A percentile compares a stretch with the other conserved stretches of the same genome.
Conservation (phyloP, 2,113 vertebrate species). For the Phycodurus eques region DNA sequence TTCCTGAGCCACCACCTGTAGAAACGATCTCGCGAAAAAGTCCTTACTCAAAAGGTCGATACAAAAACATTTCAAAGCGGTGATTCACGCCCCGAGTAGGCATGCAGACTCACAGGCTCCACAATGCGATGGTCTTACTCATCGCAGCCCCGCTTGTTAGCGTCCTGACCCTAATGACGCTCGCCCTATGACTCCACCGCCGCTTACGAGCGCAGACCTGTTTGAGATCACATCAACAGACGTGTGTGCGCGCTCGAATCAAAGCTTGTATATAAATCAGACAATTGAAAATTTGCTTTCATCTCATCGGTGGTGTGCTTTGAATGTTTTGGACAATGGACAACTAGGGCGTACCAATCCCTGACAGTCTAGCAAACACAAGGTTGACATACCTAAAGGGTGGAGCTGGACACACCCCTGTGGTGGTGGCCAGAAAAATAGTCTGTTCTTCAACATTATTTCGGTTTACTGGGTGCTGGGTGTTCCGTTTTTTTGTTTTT, state of each 20-base stretch:
- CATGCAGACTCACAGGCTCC: slow-evolving; percentile 46
- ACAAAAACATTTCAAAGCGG: slow-evolving; percentile 11
- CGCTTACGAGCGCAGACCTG: slow-evolving; percentile 59
- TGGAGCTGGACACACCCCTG: too few relatives aligned
- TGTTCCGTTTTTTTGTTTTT: neutral
- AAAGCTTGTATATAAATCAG: slow-evolving; percentile 24
- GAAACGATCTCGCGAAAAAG: too few relatives aligned
- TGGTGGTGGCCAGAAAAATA: slow-evolving; percentile 20
- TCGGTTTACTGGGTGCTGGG: neutral
- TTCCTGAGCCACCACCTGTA: too few relatives aligned
- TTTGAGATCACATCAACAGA: slow-evolving; percentile 4
- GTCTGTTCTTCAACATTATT: slow-evolving; percentile 10
- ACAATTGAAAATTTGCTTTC: neutral
- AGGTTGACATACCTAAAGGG: too few relatives aligned
- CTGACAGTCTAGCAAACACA: neutral
- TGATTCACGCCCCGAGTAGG: slow-evolving; percentile 47
- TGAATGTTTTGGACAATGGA: too few relatives aligned
- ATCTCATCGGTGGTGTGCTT: too few relatives aligned
- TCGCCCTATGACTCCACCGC: slow-evolving; percentile 45
- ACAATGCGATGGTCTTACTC: slow-evolving; percentile 47
- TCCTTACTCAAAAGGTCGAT: too few relatives aligned
- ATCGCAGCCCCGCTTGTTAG: slow-evolving; percentile 35
- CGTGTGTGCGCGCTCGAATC: slow-evolving; percentile 16
- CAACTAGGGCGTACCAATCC: neutral
- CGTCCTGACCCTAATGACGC: slow-evolving; percentile 37